These are phyloP conservation scores for Octodon degus DNA, from an alignment of 2,113 vertebrate species.

Conservation along the genomic window DNA sequence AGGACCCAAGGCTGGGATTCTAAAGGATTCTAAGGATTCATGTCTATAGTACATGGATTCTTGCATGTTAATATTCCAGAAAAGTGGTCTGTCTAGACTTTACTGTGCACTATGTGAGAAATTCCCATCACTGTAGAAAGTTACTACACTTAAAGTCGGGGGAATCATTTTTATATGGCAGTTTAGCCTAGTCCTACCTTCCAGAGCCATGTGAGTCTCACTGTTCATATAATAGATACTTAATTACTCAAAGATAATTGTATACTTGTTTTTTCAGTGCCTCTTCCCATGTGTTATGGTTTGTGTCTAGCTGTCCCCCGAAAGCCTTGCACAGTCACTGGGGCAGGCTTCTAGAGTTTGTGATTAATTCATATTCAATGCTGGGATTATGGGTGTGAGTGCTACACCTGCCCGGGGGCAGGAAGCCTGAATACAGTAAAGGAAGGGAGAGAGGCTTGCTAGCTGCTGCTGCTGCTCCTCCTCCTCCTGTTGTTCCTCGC, in stretches of 20 bases:
- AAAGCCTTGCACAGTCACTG: too few relatives aligned
- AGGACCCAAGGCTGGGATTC: not conserved
- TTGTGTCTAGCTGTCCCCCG: too few relatives aligned
- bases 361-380: too few relatives aligned
- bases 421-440: too few relatives aligned
- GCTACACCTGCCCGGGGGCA: too few relatives aligned
- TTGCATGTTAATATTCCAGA: not conserved
- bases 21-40: not conserved
- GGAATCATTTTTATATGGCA: not conserved
- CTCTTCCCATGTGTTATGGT: not conserved
- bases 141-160: not conserved
- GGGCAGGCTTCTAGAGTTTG: too few relatives aligned
- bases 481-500: too few relatives aligned
- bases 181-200: not conserved
- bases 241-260: not conserved
- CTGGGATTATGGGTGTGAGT: too few relatives aligned
- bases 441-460: too few relatives aligned
- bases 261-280: not conserved
- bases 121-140: not conserved
- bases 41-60: not conserved
- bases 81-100: not conserved
- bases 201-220: not conserved
- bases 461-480: too few relatives aligned
- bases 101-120: not conserved
- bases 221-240: not conserved